A percentile compares a stretch with the other conserved stretches of the same genome.
phyloP scores from a whole-genome alignment of 37 sponge, comb jelly and placozoan genomes.

The Axinella damicornis region DNA sequence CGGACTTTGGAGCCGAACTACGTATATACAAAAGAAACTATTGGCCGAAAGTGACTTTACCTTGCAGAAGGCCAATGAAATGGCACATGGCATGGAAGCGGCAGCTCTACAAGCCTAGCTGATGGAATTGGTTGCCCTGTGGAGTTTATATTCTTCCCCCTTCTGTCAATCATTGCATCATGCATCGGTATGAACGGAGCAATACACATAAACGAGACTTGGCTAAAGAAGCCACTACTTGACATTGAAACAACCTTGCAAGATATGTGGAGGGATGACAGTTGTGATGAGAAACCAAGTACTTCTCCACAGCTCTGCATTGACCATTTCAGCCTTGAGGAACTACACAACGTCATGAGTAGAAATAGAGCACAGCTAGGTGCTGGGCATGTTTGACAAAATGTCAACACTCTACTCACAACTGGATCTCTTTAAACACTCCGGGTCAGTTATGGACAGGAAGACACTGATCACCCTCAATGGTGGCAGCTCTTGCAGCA shows the following conservation, averaged over 20 bases:
- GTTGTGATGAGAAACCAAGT: background rate
- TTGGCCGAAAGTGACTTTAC: no score
- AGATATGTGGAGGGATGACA: background rate
- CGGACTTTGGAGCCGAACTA: background rate
- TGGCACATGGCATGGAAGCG: no score
- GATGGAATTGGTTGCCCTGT: no score
- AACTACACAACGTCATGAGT: background rate
- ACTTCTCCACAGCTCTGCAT: conserved; percentile 12
- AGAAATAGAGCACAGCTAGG: background rate
- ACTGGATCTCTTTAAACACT: conserved; percentile 1
- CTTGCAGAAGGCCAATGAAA: no score
- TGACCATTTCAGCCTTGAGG: conserved; percentile 3
- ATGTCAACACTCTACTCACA: conserved; percentile 8
- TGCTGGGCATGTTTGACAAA: background rate
- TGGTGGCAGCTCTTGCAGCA: conserved; percentile 5
- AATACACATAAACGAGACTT: no score
- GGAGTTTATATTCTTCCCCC: no score
- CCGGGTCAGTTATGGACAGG: no score
- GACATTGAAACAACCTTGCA: background rate
- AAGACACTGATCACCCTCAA: background rate
- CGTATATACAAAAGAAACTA: no score
- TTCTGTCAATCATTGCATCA: no score
- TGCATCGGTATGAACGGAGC: no score
- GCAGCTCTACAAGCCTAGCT: no score
- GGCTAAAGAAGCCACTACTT: background rate